phyloP scores from a whole-genome alignment of 2,797 vertebrate genomes.

The Spinibarbus caldwelli region DNA sequence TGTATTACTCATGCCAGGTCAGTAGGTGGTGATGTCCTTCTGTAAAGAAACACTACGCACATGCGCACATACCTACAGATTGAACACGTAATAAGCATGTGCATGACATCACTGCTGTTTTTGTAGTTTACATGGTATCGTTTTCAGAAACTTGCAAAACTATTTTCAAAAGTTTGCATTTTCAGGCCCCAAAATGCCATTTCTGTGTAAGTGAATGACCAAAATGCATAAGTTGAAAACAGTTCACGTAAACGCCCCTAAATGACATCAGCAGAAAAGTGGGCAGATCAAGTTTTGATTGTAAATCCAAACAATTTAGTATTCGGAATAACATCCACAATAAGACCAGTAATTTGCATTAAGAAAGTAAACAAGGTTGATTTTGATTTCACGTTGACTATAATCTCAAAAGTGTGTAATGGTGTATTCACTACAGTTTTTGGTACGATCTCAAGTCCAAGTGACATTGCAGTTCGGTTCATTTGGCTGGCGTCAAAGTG shows the following conservation, averaged over 20 bases:
- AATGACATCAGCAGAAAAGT: background rate
- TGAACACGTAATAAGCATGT: too few species aligned
- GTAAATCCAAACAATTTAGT: background rate
- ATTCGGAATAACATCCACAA: background rate
- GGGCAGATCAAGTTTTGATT: background rate
- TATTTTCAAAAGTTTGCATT: background rate
- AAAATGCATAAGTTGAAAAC: background rate
- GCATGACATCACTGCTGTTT: too few species aligned
- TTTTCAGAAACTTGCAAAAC: too few species aligned
- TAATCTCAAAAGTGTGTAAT: background rate
- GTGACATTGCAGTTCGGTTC: background rate
- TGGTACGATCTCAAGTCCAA: background rate
- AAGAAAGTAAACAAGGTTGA: background rate
- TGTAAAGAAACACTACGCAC: background rate
- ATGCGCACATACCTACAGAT: background rate
- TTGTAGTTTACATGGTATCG: too few species aligned
- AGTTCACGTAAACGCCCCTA: background rate
- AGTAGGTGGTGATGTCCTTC: too few species aligned
- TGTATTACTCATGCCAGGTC: too few species aligned
- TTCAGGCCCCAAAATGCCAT: background rate
- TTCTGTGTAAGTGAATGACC: background rate
- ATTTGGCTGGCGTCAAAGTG: background rate
- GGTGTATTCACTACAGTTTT: background rate
- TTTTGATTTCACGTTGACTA: background rate
- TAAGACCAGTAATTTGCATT: background rate